phyloP scores from a whole-genome alignment of 2,113 vertebrate species.

The Microcebus griseorufus region DNA sequence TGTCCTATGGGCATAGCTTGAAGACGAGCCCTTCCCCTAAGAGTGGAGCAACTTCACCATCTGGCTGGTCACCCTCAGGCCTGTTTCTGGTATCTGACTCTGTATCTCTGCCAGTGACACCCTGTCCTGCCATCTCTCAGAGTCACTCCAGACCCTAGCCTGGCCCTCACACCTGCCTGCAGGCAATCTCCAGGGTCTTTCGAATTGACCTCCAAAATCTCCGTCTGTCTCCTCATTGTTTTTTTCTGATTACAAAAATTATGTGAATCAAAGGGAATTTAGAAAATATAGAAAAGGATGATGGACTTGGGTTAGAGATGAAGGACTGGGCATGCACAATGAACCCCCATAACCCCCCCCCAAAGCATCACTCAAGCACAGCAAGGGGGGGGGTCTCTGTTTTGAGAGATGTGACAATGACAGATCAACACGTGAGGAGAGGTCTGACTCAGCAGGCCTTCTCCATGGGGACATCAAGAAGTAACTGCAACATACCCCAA shows the following conservation, averaged over 20 bases:
- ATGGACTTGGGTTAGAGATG: not conserved
- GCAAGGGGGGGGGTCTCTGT: not conserved
- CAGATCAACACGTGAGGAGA: not conserved
- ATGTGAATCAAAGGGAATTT: not conserved
- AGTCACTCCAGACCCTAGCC: not conserved
- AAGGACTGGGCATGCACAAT: not conserved
- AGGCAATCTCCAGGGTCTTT: not conserved
- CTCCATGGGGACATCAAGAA: not conserved
- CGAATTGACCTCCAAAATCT: not conserved
- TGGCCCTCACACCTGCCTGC: not conserved
- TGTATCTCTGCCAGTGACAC: not conserved
- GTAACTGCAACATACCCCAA: too few relatives aligned
- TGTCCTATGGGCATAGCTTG: not conserved
- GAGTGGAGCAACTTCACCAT: not conserved
- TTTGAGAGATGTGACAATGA: not conserved
- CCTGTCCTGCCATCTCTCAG: not conserved
- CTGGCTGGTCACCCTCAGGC: not conserved
- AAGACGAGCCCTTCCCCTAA: not conserved
- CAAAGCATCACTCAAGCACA: not conserved
- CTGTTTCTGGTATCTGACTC: not conserved
- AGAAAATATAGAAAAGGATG: not conserved
- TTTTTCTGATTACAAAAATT: not conserved
- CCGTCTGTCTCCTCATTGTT: not conserved
- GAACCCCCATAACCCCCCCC: not conserved
- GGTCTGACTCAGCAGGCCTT: not conserved